Percentiles rank a stretch among this genome's conserved stretches.
phyloP scores from a whole-genome alignment of 1,140 invertebrate genomes.

The Elysia chlorotica region DNA sequence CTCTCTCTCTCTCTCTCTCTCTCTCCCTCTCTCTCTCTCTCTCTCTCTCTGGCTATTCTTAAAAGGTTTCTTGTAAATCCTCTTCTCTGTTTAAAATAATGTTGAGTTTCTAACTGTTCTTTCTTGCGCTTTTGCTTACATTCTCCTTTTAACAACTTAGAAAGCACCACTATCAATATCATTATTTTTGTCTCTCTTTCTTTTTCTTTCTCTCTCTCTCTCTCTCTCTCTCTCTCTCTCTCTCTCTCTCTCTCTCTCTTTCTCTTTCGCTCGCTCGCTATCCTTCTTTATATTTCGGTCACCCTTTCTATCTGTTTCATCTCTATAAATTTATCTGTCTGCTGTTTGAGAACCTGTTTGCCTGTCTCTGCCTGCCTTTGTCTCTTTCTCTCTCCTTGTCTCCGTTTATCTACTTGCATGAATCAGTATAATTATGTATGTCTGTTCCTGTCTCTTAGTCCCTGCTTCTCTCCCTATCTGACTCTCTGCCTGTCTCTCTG shows the following conservation, averaged over 20 bases:
- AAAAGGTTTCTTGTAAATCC: not conserved
- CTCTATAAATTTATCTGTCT: too few relatives aligned
- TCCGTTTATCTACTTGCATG: not conserved
- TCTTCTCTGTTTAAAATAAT: not conserved
- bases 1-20: not conserved
- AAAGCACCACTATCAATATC: not conserved
- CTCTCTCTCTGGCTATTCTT: not conserved
- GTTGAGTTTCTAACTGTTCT: not conserved
- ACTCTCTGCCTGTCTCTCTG: not conserved
- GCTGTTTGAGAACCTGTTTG: too few relatives aligned
- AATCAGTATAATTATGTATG: not conserved
- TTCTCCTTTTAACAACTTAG: not conserved
- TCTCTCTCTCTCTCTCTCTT: not conserved
- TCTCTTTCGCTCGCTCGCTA: not conserved
- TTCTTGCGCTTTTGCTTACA: not conserved
- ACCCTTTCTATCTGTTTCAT: too few relatives aligned
- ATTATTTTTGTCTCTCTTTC: not conserved
- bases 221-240: not conserved
- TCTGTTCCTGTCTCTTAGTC: not conserved
- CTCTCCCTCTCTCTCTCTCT: not conserved
- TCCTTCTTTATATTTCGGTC: too few relatives aligned
- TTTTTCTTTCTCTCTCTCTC: not conserved
- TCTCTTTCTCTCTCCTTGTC: constrained; percentile 5
- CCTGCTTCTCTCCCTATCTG: constrained; percentile 8
- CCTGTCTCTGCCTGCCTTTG: not conserved